A percentile compares a stretch with the other conserved stretches of the same genome.
phyloP scores from a whole-genome alignment of 2,113 vertebrate species.

The Proterorhinus semilunaris region DNA sequence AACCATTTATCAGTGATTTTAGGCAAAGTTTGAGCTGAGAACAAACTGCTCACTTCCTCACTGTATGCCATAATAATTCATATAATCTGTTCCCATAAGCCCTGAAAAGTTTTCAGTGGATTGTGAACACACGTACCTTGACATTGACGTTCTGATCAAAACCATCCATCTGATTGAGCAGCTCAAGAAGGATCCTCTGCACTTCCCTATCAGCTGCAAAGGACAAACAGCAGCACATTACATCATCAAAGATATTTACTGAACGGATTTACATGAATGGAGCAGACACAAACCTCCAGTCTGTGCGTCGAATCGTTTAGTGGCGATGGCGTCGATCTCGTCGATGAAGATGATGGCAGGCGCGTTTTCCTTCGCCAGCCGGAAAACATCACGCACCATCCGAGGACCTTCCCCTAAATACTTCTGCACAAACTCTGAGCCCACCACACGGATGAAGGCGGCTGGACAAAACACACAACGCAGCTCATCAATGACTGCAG shows the following conservation, averaged over 20 bases:
- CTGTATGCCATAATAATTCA: no score
- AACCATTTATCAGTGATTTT: no score
- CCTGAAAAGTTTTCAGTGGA: neutral
- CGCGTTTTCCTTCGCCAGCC: constrained; percentile 95
- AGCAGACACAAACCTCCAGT: constrained; percentile 80
- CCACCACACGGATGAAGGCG: constrained; percentile 93
- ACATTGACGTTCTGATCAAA: constrained; percentile 96
- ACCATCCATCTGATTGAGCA: constrained; percentile 95
- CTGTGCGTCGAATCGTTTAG: constrained; percentile 95
- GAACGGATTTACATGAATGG: neutral
- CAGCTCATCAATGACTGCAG: neutral
- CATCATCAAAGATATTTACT: neutral
- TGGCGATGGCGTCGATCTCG: constrained; percentile 94
- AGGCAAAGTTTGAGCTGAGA: no score
- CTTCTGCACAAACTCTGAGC: constrained; percentile 96
- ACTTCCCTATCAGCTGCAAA: constrained; percentile 89
- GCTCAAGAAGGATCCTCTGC: constrained; percentile 90
- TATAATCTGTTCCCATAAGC: no score
- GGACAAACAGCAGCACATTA: neutral
- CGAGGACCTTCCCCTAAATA: constrained; percentile 93
- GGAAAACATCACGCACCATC: constrained; percentile 94
- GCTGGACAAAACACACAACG: constrained; percentile 67
- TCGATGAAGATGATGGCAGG: constrained; percentile 97
- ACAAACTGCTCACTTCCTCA: no score
- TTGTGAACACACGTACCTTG: constrained; percentile 76